Conservation (phyloP, 2,888 invertebrate genomes). For the Marasmarcha lunaedactyla region DNA sequence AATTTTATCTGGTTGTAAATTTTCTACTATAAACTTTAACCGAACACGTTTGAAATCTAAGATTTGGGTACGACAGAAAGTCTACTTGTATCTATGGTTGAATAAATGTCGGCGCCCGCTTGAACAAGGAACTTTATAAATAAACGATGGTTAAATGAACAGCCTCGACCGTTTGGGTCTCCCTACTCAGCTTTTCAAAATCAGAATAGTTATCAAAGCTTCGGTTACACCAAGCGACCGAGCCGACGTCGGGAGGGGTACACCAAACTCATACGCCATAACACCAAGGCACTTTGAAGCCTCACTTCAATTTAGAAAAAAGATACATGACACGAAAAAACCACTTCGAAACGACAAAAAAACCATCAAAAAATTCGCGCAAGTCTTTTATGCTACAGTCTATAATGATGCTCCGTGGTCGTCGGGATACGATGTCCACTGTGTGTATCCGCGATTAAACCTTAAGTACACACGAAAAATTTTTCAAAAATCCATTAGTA, state of each 20-base stretch:
- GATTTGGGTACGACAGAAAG: no score
- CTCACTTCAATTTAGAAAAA: constrained; percentile 40
- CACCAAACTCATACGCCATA: constrained; percentile 29
- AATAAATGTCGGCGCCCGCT: no score
- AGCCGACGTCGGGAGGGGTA: constrained; percentile 21
- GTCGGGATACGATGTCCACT: constrained; percentile 49
- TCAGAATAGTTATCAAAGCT: no score
- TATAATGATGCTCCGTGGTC: constrained; percentile 53
- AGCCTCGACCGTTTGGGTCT: no score
- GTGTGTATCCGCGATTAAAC: constrained; percentile 8
- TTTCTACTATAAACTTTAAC: no score
- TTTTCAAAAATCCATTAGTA: constrained; percentile 13
- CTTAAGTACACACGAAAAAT: constrained; percentile 17
- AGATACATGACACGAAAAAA: constrained; percentile 51
- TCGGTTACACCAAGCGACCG: no score
- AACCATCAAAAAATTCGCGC: constrained; percentile 60
- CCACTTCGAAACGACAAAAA: constrained; percentile 50
- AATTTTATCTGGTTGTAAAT: no score
- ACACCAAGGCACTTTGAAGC: constrained; percentile 56
- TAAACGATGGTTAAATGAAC: no score
- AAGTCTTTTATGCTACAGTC: constrained; percentile 64
- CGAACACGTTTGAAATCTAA: no score
- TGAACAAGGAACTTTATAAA: no score
- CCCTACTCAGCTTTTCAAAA: no score
- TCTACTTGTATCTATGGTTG: no score